Base-by-base conservation (phyloP, 2,113 vertebrate genomes). In the Corythornis cristatus region DNA sequence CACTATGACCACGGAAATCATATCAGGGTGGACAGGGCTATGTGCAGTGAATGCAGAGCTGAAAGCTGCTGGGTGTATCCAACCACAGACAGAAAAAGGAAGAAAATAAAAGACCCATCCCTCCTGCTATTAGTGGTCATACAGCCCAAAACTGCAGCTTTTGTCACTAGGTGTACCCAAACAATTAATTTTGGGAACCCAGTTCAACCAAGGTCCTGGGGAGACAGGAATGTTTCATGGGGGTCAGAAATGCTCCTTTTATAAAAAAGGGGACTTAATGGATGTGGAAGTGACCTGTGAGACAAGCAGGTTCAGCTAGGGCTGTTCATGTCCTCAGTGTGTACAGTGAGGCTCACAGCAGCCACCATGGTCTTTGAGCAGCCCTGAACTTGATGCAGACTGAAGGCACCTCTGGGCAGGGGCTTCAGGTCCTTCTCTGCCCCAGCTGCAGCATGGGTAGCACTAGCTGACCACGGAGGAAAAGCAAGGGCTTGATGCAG, bases 401-500 rank as follows among this genome's bases (percentile, higher is more conserved):
- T 1, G 6, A 65, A 58, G 42, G 9, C 3, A 5, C 4, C 4
- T 16, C 11, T 17, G 28, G 43, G 43, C n/a, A 58, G 50, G 16
- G 26, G 23, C 3, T 9, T 4, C 29, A 60, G 31, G 11, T 85
- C 66, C 33, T 17, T 51, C 40, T n/a, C 48, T 71, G 50, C 33
- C 13, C 46, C 40, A 10, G 3, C 11, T 66, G 6, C 43, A 67
- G 65, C 14, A 18, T 6, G 8, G 15, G 16, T 31, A 76, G 64
- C 1, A 0, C 37, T 62, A 77, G 16, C 28, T 62, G 15, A 16
- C 16, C 1, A 2, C 10, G 11, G 5, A 5, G 15, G 12, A 4
- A n/a, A 54, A 54, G 25, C 10, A 53, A 45, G 11, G 17, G 8
- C 29, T 88, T 0, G 1, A 3, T 51, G 61, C 12, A 62, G 67